Conservation (phyloP, 2,113 vertebrate genomes). For the Dasypus novemcinctus region DNA sequence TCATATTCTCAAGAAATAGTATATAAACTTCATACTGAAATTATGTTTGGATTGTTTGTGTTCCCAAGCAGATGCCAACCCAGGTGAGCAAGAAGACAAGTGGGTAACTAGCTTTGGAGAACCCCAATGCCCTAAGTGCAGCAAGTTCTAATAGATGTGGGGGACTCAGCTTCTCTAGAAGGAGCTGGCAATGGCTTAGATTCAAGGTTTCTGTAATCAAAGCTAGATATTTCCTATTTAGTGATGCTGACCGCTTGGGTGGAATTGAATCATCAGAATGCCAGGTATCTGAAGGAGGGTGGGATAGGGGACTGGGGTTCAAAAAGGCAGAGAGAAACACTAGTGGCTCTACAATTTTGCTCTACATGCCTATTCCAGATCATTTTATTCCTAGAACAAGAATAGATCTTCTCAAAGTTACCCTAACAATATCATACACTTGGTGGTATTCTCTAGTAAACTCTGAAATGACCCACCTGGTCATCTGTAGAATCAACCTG, state of each 20-base stretch:
- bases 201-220: not conserved
- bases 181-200: not conserved
- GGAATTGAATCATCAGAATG: not conserved
- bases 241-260: not conserved
- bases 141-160: too few relatives aligned
- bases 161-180: not conserved
- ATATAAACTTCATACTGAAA: not conserved
- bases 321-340: not conserved
- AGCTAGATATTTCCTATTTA: not conserved
- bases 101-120: too few relatives aligned
- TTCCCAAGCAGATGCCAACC: not conserved
- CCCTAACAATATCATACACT: not conserved
- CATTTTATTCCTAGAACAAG: not conserved
- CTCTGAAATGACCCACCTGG: not conserved
- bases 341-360: not conserved
- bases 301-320: not conserved
- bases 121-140: too few relatives aligned
- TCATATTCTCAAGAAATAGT: not conserved
- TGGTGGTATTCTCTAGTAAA: not conserved
- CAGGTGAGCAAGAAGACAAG: not conserved
- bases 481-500: not conserved
- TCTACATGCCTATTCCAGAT: not conserved
- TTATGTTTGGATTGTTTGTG: not conserved
- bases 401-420: not conserved
- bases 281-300: not conserved